Base-by-base conservation (phyloP, 1,140 invertebrate species). In the Akabosia matsudoensis region DNA sequence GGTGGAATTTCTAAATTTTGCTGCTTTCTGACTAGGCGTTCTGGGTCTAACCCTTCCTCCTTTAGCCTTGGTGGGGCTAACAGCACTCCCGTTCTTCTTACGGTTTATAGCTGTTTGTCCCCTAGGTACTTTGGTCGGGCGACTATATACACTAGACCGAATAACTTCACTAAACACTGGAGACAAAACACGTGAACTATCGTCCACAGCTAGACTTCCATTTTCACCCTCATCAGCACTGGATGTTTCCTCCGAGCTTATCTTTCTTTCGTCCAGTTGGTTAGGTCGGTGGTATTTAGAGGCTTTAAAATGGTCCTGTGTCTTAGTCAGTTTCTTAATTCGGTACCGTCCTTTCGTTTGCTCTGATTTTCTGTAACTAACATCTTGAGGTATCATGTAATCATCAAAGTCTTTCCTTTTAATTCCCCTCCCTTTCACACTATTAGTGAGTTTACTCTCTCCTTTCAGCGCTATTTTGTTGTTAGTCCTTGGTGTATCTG, bases 21-120 rank as follows among this genome's bases (percentile, higher is more conserved):
- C 70, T 37, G 70, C 18, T 13, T 37, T 45, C 14, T 72, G 31
- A 24, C 24, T 72, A 34, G 31, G 31, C 14, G n/a, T 72, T 37
- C 7, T 30, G 61, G 30, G 70, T 31, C 24, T 34, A 1, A 3
- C 22, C 70, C 22, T 73, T 76, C 33, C 70, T 28, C 18, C 1
- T 76, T 76, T 76, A 13, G 30, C 30, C 61, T 76, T 76, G 26
- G 71, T 56, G 0, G 75, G 75, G 3, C 70, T 45, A 72, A 10
- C 56, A 26, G 67, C 7, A 16, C 37, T 34, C 10, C 33, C 67
- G 51, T 76, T 76, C 16, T 52, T 56, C 28, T 73, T 56, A 30
- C 67, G 18, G 28, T 67, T 2, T 24, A 22, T n/a, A 52, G 51
- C 31, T 14, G 16, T 28, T 13, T 24, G 22, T 28, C 51, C 18